Evolutionary conservation across 2,113 vertebrate genomes (phyloP), one percentile per base, ranked within the genome.

Genomic region (Dasypus novemcinctus): DNA sequence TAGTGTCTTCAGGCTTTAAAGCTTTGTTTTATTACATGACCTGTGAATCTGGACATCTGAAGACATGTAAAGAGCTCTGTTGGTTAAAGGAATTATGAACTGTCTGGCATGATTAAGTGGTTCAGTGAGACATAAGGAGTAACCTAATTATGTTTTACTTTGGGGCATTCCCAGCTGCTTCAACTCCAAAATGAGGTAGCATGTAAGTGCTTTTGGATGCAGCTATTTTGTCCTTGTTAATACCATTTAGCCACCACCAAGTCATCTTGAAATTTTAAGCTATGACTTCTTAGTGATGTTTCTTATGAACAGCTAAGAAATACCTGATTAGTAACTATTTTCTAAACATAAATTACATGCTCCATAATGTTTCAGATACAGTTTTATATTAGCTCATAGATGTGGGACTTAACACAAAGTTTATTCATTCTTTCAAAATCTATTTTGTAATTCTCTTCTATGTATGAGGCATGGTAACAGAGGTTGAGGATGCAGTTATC

Each of bases 11-110:
- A 57, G 79, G 36, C 38, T 80, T 91, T 84, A 79, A 71, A 83
- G 18, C 85, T 80, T 94, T 86, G 31, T 95, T 93, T 92, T 90
- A 57, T 75, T 96, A 49, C 29, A 6, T 69, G 74, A 68, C 31
- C 52, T 95, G 21, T 92, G 52, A 88, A 38, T 94, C 15, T 93
- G 7, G 61, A 90, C 57, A 87, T 95, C 41, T 74, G 46, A 93
- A 87, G 57, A 76, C 15, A 61, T 90, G 68, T 86, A 41, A 96
- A 93, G 17, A 88, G 29, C 9, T 92, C 52, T 85, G 69, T 68
- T 87, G 61, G 74, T 81, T 92, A 90, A 92, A 92, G 41, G 38
- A 90, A 93, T 90, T 87, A 94, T 61, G 46, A 91, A 83, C 64
- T 93, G 74, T 91, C 79, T 79, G 23, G 33, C 63, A 82, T 52